A percentile compares a stretch with the other conserved stretches of the same genome.
Conservation (phyloP, 2,113 vertebrate species). For the Thermophis baileyi region DNA sequence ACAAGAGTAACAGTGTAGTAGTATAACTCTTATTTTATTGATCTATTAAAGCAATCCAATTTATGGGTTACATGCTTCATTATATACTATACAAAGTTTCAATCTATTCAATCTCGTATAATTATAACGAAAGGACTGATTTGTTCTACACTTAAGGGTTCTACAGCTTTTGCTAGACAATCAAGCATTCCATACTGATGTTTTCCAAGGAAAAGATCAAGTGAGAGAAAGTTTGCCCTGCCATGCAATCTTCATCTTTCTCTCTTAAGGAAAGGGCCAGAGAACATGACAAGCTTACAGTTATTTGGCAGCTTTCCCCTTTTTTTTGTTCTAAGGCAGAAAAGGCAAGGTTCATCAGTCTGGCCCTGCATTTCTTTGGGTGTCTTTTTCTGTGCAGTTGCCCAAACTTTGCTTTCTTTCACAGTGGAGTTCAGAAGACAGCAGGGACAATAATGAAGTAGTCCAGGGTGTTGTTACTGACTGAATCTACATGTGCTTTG, state of each 20-base stretch:
- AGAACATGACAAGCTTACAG: neutral
- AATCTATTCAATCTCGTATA: neutral
- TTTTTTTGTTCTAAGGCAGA: neutral
- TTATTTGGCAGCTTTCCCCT: neutral
- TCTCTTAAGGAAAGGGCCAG: neutral
- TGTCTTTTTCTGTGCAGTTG: neutral
- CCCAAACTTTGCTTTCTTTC: neutral
- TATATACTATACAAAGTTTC: neutral
- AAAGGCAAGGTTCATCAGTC: neutral
- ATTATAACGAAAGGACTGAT: neutral
- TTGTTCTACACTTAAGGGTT: neutral
- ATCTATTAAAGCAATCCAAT: neutral
- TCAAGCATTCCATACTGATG: neutral
- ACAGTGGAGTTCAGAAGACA: neutral
- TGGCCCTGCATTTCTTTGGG: neutral
- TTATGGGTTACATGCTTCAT: neutral
- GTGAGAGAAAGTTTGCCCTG: neutral
- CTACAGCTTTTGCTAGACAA: neutral
- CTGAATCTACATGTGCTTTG: neutral
- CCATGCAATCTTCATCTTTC: neutral
- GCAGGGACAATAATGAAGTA: neutral
- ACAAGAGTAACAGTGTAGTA: neutral
- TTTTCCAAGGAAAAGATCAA: neutral
- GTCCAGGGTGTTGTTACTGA: neutral
- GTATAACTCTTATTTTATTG: neutral